Percentiles rank a stretch among this genome's conserved stretches.
phyloP scores from a whole-genome alignment of 2,113 vertebrate species.

The Eidolon helvum region DNA sequence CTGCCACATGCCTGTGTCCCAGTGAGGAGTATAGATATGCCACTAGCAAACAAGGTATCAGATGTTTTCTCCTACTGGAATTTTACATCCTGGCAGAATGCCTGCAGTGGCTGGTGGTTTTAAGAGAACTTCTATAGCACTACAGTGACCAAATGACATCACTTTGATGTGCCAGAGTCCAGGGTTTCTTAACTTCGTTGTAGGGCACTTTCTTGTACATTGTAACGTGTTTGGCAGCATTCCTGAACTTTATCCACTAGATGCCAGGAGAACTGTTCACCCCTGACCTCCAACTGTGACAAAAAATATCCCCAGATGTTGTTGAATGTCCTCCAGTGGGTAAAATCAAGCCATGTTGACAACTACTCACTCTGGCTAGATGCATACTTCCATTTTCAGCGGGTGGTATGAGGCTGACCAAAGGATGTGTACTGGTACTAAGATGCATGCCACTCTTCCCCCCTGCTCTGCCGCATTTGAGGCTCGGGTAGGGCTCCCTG shows the following conservation, averaged over 20 bases:
- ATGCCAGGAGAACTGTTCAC: not conserved
- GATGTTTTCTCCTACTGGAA: not conserved
- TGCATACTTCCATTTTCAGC: not conserved
- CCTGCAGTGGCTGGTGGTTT: not conserved
- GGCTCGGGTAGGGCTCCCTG: not conserved
- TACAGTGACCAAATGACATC: not conserved
- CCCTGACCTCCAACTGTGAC: not conserved
- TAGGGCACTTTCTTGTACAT: not conserved
- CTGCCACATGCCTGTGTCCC: not conserved
- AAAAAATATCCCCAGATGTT: not conserved
- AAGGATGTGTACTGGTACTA: not conserved
- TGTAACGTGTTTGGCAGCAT: not conserved
- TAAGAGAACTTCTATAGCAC: not conserved
- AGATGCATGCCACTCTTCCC: not conserved
- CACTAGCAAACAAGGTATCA: not conserved
- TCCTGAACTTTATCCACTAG: not conserved
- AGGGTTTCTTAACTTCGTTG: not conserved
- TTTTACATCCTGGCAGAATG: not conserved
- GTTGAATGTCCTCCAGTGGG: not conserved
- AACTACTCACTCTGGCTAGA: not conserved
- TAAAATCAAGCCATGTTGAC: not conserved
- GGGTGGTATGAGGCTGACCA: not conserved
- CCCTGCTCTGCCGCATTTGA: not conserved
- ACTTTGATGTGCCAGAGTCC: not conserved
- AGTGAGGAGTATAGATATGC: not conserved